Conservation (phyloP, 2,113 vertebrate genomes). For the Phocoena sinus region DNA sequence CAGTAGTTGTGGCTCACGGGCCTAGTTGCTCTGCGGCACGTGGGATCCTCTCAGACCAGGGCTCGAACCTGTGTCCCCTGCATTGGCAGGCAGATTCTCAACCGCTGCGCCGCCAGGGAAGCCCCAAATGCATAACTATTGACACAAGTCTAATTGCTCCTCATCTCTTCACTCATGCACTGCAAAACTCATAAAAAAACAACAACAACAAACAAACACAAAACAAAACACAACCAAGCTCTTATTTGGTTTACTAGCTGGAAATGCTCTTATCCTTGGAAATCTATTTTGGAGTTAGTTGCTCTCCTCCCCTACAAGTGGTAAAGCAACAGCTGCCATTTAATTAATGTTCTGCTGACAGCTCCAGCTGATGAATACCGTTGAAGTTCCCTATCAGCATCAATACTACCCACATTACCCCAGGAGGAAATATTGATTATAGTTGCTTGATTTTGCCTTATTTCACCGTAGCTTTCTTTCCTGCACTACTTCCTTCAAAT, state of each 20-base stretch:
- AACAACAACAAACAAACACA: not conserved
- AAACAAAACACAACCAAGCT: not conserved
- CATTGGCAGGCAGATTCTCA: no score
- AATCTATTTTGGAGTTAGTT: conserved; percentile 79
- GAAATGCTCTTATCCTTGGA: conserved; percentile 72
- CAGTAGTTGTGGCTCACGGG: no score
- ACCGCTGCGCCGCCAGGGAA: no score
- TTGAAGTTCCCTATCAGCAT: conserved; percentile 61
- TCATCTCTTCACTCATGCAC: conserved; percentile 48
- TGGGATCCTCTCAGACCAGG: no score
- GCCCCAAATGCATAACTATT: not conserved
- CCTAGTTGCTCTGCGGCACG: no score
- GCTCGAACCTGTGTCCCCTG: no score
- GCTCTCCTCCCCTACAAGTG: conserved; percentile 70
- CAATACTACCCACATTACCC: not conserved
- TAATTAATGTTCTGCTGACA: conserved; percentile 83
- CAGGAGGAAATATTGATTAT: not conserved
- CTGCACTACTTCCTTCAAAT: conserved; percentile 30
- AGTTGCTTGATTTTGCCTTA: not conserved
- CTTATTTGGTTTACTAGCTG: conserved; percentile 66
- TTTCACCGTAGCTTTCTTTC: conserved; percentile 43
- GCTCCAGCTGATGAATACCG: conserved; percentile 84
- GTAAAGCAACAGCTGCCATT: conserved; percentile 80
- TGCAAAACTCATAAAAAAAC: conserved; percentile 41
- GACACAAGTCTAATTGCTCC: not conserved